Percentiles rank a stretch among this genome's conserved stretches.
phyloP scores from a whole-genome alignment of 1,140 invertebrate species.

The Caenorhabditis tropicalis region DNA sequence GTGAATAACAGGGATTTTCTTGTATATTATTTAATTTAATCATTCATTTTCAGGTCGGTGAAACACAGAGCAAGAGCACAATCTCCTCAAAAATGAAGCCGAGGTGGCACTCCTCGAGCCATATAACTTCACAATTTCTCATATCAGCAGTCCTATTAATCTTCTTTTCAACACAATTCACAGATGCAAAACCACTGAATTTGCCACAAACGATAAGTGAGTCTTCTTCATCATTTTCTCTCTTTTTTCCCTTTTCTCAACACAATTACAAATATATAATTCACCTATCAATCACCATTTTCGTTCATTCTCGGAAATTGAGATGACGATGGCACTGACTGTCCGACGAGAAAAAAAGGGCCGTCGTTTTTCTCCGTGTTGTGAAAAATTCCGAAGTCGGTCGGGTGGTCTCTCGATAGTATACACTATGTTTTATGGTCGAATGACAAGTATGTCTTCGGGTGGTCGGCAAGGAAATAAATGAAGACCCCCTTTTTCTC shows the following conservation, averaged over 20 bases:
- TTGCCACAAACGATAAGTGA: constrained; percentile 32
- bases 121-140: constrained; percentile 39
- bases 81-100: background rate
- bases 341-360: background rate
- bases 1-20: no score
- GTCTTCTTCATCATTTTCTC: background rate
- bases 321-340: background rate
- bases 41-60: background rate
- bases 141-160: constrained; percentile 2
- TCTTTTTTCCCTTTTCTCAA: background rate
- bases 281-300: constrained; percentile 27
- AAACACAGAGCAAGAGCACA: background rate
- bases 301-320: constrained; percentile 22
- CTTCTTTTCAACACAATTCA: background rate
- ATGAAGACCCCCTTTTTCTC: background rate
- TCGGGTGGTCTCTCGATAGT: background rate
- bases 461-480: constrained; percentile 3
- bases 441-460: constrained; percentile 14
- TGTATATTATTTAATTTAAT: no score
- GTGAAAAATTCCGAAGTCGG: constrained; percentile 35
- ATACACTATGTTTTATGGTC: constrained; percentile 33
- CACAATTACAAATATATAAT: constrained; percentile 19
- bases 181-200: constrained; percentile 34
- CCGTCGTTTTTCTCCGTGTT: constrained; percentile 24
- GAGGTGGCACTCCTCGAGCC: constrained; percentile 41